Evolutionary conservation across 2,888 invertebrate species (phyloP).

Genomic region (Ommatoiulus sabulosus): DNA sequence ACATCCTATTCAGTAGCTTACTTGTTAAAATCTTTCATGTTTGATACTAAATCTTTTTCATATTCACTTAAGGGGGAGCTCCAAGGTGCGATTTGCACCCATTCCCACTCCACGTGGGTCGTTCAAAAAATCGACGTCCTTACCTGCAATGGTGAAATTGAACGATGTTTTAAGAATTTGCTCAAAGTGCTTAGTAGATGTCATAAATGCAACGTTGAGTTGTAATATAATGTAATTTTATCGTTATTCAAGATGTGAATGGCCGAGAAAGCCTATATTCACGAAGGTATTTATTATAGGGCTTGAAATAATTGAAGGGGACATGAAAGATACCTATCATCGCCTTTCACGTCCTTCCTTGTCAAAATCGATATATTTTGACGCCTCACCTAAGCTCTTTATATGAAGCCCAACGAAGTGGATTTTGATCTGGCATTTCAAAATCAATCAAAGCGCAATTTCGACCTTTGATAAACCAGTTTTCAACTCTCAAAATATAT

Average conservation of each 20-base stretch:
- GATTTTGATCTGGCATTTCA: neutral
- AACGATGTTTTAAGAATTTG: too few species aligned
- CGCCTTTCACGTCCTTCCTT: neutral
- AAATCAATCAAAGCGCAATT: neutral
- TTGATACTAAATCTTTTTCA: too few species aligned
- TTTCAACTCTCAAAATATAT: neutral
- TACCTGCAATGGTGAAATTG: too few species aligned
- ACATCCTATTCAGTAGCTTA: too few species aligned
- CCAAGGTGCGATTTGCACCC: too few species aligned
- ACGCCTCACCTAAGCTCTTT: neutral
- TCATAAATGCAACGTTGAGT: neutral
- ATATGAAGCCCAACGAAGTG: neutral
- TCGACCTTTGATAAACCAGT: neutral
- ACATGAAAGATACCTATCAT: neutral
- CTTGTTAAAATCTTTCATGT: too few species aligned
- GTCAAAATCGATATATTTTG: neutral
- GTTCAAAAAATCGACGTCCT: too few species aligned
- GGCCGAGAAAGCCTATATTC: neutral
- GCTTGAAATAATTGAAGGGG: slow-evolving; percentile 7
- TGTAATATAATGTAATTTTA: neutral
- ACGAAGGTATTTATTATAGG: neutral
- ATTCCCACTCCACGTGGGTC: too few species aligned
- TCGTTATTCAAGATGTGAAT: neutral
- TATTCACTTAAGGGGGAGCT: too few species aligned
- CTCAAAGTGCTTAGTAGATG: neutral